Evolutionary conservation across 2,113 vertebrate species (phyloP).

Genomic region (Sisor rabdophorus): DNA sequence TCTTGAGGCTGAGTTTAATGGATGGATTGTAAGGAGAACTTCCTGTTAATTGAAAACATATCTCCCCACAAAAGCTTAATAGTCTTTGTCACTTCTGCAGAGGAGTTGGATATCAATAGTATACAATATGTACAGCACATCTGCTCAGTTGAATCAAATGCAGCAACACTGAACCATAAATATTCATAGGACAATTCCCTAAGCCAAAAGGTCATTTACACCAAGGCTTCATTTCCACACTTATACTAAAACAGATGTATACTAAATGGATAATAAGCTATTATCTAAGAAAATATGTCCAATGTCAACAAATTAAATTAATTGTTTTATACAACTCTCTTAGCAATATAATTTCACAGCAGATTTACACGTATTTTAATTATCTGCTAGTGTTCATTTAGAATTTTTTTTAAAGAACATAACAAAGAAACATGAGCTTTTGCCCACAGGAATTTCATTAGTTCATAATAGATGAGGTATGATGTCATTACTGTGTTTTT

Average conservation of each 20-base stretch:
- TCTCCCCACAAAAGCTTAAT: slow-evolving; percentile 49
- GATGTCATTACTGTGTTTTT: slow-evolving; percentile 25
- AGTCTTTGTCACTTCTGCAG: slow-evolving; percentile 53
- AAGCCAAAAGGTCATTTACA: neutral
- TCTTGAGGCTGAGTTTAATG: slow-evolving; percentile 40
- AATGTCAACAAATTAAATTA: slow-evolving; percentile 19
- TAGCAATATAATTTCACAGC: slow-evolving; percentile 2
- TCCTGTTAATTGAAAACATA: slow-evolving; percentile 56
- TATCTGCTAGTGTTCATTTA: neutral
- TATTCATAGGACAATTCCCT: slow-evolving; percentile 23
- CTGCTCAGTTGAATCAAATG: slow-evolving; percentile 35
- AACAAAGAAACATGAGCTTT: slow-evolving; percentile 10
- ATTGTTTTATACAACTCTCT: slow-evolving; percentile 16
- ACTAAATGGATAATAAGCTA: slow-evolving; percentile 25
- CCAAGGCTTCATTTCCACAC: neutral
- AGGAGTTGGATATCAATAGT: slow-evolving; percentile 48
- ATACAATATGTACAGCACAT: slow-evolving; percentile 47
- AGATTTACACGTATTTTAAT: slow-evolving; percentile 28
- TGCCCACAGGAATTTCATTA: slow-evolving; percentile 23
- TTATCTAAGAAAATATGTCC: slow-evolving; percentile 34
- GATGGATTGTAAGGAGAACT: slow-evolving; percentile 27
- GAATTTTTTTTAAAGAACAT: slow-evolving; percentile 33
- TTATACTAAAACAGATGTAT: neutral
- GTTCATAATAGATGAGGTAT: slow-evolving; percentile 14
- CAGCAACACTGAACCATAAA: slow-evolving; percentile 25